Conservation (phyloP, 2,113 vertebrate genomes). For the Neofelis nebulosa region DNA sequence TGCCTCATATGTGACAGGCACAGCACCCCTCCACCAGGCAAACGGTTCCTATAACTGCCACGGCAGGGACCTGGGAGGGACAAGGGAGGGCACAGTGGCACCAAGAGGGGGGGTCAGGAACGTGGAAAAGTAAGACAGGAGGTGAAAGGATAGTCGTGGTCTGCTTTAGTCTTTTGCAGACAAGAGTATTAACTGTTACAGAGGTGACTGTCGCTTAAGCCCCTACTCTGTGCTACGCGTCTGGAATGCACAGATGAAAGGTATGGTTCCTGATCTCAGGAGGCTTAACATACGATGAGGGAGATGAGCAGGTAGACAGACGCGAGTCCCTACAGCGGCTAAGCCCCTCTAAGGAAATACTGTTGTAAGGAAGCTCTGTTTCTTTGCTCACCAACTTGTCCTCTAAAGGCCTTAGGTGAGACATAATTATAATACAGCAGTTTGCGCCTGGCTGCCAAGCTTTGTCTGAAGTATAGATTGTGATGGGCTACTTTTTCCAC, state of each 20-base stretch:
- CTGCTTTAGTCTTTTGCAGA: slow-evolving; percentile 34
- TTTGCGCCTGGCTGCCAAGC: background rate
- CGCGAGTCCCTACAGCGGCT: background rate
- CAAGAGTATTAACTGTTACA: background rate
- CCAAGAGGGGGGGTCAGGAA: background rate
- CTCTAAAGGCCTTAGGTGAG: background rate
- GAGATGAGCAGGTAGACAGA: background rate
- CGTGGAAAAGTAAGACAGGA: background rate
- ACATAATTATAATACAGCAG: background rate
- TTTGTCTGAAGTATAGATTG: slow-evolving; percentile 49
- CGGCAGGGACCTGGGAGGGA: background rate
- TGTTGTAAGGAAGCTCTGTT: background rate
- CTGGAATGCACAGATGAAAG: background rate
- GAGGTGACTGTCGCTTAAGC: background rate
- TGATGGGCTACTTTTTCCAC: background rate
- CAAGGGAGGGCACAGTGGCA: background rate
- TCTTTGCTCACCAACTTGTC: background rate
- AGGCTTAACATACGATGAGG: background rate
- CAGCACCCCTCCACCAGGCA: background rate
- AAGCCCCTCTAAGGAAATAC: background rate
- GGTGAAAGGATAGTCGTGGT: background rate
- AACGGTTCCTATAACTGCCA: background rate
- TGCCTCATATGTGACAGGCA: background rate
- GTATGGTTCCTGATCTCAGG: background rate
- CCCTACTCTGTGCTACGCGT: background rate